A percentile compares a stretch with the other conserved stretches of the same genome.
Evolutionary conservation across 37 sponge, comb jelly and placozoan genomes (phyloP).

Genomic region (Mnemiopsis leidyi): DNA sequence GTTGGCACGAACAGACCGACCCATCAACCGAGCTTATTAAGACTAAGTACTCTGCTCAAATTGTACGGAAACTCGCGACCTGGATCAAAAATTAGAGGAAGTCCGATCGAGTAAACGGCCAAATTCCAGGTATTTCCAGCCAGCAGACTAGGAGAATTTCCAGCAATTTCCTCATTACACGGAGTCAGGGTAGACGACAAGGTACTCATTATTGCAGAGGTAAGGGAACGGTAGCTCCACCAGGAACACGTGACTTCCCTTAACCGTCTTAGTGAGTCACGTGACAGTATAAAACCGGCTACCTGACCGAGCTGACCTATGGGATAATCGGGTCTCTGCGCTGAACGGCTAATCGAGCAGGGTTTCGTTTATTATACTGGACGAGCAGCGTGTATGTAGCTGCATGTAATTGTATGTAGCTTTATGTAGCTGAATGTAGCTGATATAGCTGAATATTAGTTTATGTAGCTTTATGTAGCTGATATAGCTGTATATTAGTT

Average conservation of each 20-base stretch:
- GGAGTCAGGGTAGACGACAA: background rate
- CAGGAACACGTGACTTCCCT: background rate
- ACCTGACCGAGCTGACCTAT: background rate
- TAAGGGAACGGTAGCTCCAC: background rate
- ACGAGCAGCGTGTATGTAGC: too few relatives aligned
- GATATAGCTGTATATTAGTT: too few relatives aligned
- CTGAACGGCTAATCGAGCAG: background rate
- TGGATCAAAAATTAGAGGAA: background rate
- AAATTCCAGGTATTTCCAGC: background rate
- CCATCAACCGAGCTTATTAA: background rate
- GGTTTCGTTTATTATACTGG: too few relatives aligned
- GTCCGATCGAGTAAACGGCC: background rate
- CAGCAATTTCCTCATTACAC: background rate
- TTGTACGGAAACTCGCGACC: background rate
- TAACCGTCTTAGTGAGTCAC: too few relatives aligned
- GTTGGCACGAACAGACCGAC: background rate
- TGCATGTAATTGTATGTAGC: too few relatives aligned
- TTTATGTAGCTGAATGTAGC: too few relatives aligned
- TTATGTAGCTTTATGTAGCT: too few relatives aligned
- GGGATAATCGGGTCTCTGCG: too few relatives aligned
- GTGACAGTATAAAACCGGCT: background rate
- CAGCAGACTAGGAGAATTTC: background rate
- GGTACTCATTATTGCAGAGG: background rate
- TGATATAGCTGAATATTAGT: too few relatives aligned
- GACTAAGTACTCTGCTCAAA: background rate